phyloP scores from a whole-genome alignment of 2,888 invertebrate species.

The Xestia sexstrigata region DNA sequence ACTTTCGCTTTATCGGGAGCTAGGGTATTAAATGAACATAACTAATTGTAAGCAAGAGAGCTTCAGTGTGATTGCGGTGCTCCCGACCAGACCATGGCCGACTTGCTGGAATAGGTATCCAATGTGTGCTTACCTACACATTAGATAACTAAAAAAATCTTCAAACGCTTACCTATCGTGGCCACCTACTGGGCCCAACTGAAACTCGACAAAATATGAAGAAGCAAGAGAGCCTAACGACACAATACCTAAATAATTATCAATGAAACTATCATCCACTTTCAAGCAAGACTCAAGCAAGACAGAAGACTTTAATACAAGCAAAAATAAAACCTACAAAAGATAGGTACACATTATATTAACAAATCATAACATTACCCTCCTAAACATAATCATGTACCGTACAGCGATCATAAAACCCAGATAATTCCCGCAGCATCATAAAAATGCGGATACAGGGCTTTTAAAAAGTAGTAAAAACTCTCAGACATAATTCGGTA shows the following conservation, averaged over 20 bases:
- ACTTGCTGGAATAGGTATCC: not conserved
- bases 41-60: not conserved
- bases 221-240: not conserved
- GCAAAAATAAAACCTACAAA: not conserved
- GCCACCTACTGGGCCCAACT: not conserved
- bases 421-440: conserved; percentile 73
- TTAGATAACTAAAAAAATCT: not conserved
- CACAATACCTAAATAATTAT: not conserved
- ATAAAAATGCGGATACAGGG: conserved; percentile 76
- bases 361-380: conserved; percentile 53
- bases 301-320: not conserved
- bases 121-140: not conserved
- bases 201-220: not conserved
- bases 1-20: not conserved
- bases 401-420: conserved; percentile 71
- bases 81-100: not conserved
- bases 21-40: not conserved
- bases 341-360: not conserved
- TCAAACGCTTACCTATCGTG: not conserved
- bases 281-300: not conserved
- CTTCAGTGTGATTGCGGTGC: not conserved
- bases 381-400: conserved; percentile 66
- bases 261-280: not conserved
- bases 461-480: conserved; percentile 89
- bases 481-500: conserved; percentile 80